Evolutionary conservation across 1,140 invertebrate species (phyloP).

Genomic region (Zaprionus capensis): DNA sequence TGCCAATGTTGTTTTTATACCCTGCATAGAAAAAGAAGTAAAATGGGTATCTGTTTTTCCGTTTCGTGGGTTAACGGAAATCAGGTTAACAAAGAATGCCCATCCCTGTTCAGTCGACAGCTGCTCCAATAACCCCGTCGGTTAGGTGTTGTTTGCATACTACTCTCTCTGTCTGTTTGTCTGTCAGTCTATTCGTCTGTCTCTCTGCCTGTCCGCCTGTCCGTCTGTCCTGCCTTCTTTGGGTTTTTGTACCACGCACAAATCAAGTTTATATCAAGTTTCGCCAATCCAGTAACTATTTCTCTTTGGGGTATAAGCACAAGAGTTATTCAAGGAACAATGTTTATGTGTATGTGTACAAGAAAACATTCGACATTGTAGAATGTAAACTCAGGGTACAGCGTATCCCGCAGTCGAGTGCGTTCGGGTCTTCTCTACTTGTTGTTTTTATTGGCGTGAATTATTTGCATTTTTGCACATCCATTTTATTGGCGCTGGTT

Average conservation of each 20-base stretch:
- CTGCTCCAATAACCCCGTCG: no score
- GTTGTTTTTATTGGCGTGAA: conserved; percentile 52
- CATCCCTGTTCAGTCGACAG: no score
- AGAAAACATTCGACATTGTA: no score
- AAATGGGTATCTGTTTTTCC: background rate
- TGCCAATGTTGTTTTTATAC: conserved; percentile 44
- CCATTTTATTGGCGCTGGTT: conserved; percentile 28
- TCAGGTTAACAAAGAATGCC: background rate
- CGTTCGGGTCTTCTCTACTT: background rate
- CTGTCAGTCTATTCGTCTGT: no score
- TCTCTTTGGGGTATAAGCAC: background rate
- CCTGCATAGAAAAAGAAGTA: background rate
- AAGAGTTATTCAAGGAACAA: background rate
- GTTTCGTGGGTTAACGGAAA: background rate
- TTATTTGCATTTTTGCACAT: conserved; percentile 74
- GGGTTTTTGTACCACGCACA: background rate
- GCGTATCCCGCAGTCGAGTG: background rate
- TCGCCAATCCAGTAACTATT: background rate
- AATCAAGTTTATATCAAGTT: background rate
- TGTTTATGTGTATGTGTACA: no score
- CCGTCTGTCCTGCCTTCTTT: no score
- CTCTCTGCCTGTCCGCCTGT: no score
- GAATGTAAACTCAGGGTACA: background rate
- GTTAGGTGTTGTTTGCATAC: no score
- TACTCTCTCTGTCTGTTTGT: no score